Base-by-base conservation (phyloP, 2,888 invertebrate species). In the Dicyrtomina minuta region DNA sequence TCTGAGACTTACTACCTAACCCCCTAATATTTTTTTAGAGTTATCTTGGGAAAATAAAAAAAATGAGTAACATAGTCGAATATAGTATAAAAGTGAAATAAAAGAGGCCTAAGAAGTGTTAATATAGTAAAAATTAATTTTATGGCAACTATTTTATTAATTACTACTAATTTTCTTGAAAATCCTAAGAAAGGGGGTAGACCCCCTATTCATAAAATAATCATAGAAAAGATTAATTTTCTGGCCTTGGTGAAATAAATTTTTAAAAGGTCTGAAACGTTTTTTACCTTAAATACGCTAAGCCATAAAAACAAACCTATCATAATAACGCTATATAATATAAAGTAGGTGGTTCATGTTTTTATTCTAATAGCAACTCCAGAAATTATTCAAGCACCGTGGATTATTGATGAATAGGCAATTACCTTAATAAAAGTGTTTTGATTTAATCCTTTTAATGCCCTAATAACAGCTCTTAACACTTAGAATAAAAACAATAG, bases 401-500 rank as follows among this genome's bases (percentile, higher is more conserved):
- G 74, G 27, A 66, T 24, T 20, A 75, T 74, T 13, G 75, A 75
- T 12, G 75, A 75, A 55, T 72, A 75, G 15, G 70, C 58, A 13
- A 75, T 12, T n/a, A 75, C 64, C 41, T 62, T 46, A 69, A 67
- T 74, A 20, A 72, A n/a, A 1, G 51, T 33, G 24, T 17, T 70
- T 74, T 74, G 72, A 26, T 72, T 74, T 20, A 74, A 24, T 1
- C 72, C 73, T 39, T 68, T 72, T 12, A 72, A 0, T 0, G 60
- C 26, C 3, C 74, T 72, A n/a, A n/a, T n/a, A n/a, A n/a, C n/a
- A n/a, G n/a, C n/a, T n/a, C n/a, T n/a, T n/a, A n/a, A n/a, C n/a
- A n/a, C n/a, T n/a, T n/a, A n/a, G n/a, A n/a, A n/a, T n/a, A n/a
- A n/a, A n/a, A n/a, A n/a, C n/a, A n/a, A n/a, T n/a, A n/a, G n/a